phyloP scores from a whole-genome alignment of 2,113 vertebrate genomes.

The Coryphaenoides rupestris region DNA sequence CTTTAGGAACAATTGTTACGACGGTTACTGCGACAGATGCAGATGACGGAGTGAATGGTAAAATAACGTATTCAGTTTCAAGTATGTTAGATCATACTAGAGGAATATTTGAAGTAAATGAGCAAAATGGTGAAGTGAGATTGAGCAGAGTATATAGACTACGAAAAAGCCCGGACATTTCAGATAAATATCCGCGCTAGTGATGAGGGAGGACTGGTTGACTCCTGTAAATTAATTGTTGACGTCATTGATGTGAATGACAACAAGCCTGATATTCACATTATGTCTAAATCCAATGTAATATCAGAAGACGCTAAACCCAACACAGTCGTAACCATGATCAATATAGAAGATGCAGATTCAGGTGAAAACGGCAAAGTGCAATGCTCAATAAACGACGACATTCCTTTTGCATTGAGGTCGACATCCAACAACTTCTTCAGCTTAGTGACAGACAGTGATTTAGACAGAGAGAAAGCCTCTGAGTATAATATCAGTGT shows the following conservation, averaged over 20 bases:
- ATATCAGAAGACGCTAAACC: conserved; percentile 50
- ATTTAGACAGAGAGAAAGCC: conserved; percentile 41
- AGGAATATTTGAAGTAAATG: conserved; percentile 62
- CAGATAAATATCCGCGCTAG: conserved; percentile 65
- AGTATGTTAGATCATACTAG: conserved; percentile 25
- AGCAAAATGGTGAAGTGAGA: conserved; percentile 58
- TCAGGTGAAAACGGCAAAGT: conserved; percentile 55
- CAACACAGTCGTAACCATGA: conserved; percentile 48
- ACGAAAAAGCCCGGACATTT: conserved; percentile 61
- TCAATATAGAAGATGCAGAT: conserved; percentile 58
- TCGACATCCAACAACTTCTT: conserved; percentile 60
- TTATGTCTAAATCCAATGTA: conserved; percentile 50
- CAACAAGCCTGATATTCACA: conserved; percentile 68
- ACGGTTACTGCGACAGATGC: conserved; percentile 52
- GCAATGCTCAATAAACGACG: conserved; percentile 27
- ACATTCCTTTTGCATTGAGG: conserved; percentile 41
- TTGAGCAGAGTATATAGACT: conserved; percentile 63
- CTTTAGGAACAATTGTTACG: conserved; percentile 30
- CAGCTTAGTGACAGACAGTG: conserved; percentile 40
- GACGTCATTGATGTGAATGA: conserved; percentile 74
- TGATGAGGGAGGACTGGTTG: conserved; percentile 60
- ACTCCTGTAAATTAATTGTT: conserved; percentile 65
- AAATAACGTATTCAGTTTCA: conserved; percentile 68
- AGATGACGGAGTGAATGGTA: conserved; percentile 53
- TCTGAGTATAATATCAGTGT: conserved; percentile 51